Evolutionary conservation across 2,797 vertebrate species (phyloP).

Genomic region (Malurus leucopterus): DNA sequence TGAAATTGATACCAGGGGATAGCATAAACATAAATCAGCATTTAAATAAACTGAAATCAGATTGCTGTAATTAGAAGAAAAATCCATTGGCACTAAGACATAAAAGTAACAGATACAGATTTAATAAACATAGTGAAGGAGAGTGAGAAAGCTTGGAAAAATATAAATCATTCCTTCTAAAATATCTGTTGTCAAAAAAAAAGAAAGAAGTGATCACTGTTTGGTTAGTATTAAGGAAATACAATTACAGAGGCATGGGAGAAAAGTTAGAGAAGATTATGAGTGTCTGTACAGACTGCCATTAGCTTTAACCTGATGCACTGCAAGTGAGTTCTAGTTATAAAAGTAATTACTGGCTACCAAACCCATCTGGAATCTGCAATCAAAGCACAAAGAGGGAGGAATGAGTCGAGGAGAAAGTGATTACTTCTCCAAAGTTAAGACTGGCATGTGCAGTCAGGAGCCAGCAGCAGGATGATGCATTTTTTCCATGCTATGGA

Average conservation of each 20-base stretch:
- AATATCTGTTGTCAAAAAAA: neutral
- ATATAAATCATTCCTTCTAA: neutral
- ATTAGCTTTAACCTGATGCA: constrained; percentile 71
- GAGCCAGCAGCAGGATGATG: constrained; percentile 21
- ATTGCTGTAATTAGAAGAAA: constrained; percentile 67
- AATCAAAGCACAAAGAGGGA: constrained; percentile 61
- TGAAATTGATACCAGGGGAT: constrained; percentile 69
- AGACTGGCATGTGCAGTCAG: constrained; percentile 9
- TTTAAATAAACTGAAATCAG: constrained; percentile 70
- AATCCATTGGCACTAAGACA: constrained; percentile 47
- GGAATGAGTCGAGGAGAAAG: constrained; percentile 38
- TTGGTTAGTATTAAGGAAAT: constrained; percentile 49
- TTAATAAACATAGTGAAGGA: constrained; percentile 33
- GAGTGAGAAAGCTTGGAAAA: neutral
- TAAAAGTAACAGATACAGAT: constrained; percentile 56
- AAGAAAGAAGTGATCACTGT: neutral
- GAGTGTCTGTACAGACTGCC: constrained; percentile 54
- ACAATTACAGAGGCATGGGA: constrained; percentile 5
- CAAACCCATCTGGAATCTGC: constrained; percentile 68
- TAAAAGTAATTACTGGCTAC: constrained; percentile 74
- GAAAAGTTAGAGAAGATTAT: constrained; percentile 53
- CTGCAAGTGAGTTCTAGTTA: constrained; percentile 65
- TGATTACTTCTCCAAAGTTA: constrained; percentile 63
- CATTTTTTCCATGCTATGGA: constrained; percentile 1
- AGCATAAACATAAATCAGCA: constrained; percentile 66